Base-by-base conservation (phyloP, 2,888 invertebrate genomes). In the Dexiosoma caninum region DNA sequence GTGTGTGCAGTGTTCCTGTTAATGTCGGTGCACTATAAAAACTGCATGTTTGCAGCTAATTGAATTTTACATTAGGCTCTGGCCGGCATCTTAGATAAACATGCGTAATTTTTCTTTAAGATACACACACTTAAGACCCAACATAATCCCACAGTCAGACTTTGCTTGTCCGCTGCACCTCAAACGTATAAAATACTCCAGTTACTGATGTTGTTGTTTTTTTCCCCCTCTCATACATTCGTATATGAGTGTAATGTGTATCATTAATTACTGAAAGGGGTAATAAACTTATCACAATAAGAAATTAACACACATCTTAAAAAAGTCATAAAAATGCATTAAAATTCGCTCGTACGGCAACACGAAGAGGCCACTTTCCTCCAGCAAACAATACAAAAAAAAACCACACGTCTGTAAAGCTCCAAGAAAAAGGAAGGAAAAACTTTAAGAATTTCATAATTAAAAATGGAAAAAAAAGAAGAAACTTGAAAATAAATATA, bases 271-370 rank as follows among this genome's bases (percentile, higher is more conserved):
- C 72, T 35, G 10, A 46, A 55, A 78, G 75, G 78, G 70, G 80
- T 78, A 80, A 82, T 82, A 81, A 82, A 83, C 82, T 82, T 80
- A 82, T 83, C 81, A 83, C 79, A 80, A 78, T 78, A 78, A 76
- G 78, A 80, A 82, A 82, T 80, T 80, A 82, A 74, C 78, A 79
- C 81, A 82, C 81, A 82, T 75, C 70, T 69, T 75, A 66, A 57
- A 81, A 76, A 72, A 67, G 71, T 76, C 72, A 77, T 81, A 81
- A 81, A 76, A 81, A 70, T 64, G 32, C 77, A 80, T 82, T 77
- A 66, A 82, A 71, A 76, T 69, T 80, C 64, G 75, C 53, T 75
- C 19, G 37, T 37, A n/a, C 35, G 10, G 53, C 51, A 27, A 40
- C 37, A 40, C 6, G 9, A n/a, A 51, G 10, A 19, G 16, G 10